phyloP scores from a whole-genome alignment of 2,888 invertebrate genomes.

The Heliconius aoede region DNA sequence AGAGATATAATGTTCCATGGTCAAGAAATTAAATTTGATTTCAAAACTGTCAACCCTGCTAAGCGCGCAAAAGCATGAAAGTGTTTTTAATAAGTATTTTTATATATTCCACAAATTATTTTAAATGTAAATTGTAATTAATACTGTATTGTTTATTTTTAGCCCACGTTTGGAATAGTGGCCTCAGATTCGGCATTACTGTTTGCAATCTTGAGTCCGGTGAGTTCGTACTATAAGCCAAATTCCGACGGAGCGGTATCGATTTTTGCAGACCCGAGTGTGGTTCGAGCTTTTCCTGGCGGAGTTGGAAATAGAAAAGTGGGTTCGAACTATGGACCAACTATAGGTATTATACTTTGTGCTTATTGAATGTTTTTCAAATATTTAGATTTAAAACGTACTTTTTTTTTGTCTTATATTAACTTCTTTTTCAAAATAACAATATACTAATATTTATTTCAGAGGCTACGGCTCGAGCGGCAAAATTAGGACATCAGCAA shows the following conservation, averaged over 20 bases:
- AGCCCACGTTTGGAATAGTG: conserved; percentile 97
- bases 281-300: conserved; percentile 94
- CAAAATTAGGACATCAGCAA: conserved; percentile 92
- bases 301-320: conserved; percentile 98
- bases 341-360: conserved; percentile 81
- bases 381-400: too few species aligned
- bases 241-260: conserved; percentile 88
- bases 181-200: conserved; percentile 94
- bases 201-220: conserved; percentile 96
- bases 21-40: too few species aligned
- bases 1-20: too few species aligned
- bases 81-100: neutral
- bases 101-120: neutral
- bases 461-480: conserved; percentile 90
- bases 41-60: too few species aligned
- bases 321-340: conserved; percentile 96
- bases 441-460: conserved; percentile 32
- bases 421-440: neutral
- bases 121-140: neutral
- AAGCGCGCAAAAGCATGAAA: too few species aligned
- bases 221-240: conserved; percentile 94
- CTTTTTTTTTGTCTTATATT: too few species aligned
- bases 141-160: conserved; percentile 38
- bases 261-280: conserved; percentile 95
- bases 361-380: neutral